phyloP scores from a whole-genome alignment of 2,797 vertebrate species.

The Lepilemur ruficaudatus region DNA sequence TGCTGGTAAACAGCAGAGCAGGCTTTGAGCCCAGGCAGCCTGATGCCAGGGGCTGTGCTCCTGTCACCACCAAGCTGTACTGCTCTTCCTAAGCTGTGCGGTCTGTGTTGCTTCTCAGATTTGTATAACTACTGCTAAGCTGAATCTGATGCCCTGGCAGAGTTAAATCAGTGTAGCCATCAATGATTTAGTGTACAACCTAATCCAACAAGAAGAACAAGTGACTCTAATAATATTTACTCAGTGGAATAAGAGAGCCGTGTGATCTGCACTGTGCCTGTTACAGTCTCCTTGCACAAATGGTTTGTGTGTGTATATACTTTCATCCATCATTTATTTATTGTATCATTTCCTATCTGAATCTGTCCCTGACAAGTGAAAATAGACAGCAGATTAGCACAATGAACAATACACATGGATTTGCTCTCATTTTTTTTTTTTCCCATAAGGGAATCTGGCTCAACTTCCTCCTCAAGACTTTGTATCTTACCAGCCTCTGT shows the following conservation, averaged over 20 bases:
- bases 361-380: background rate
- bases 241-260: background rate
- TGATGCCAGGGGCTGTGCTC: background rate
- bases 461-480: background rate
- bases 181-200: background rate
- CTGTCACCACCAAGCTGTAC: background rate
- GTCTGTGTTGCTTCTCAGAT: rapidly evolving
- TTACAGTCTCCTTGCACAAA: background rate
- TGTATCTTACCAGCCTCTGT: conserved; percentile 30
- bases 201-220: background rate
- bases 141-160: background rate
- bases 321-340: background rate
- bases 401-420: background rate
- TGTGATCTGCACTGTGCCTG: background rate
- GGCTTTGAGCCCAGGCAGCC: background rate
- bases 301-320: conserved; percentile 3
- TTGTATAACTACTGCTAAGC: background rate
- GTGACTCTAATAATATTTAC: background rate
- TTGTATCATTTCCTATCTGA: background rate
- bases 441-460: conserved; percentile 17
- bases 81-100: background rate
- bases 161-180: background rate
- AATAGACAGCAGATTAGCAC: background rate
- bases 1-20: background rate
- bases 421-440: background rate